These are phyloP conservation scores for Drosophila ohnishii DNA, from an alignment of 1,140 invertebrate species.

Conservation along the genomic window DNA sequence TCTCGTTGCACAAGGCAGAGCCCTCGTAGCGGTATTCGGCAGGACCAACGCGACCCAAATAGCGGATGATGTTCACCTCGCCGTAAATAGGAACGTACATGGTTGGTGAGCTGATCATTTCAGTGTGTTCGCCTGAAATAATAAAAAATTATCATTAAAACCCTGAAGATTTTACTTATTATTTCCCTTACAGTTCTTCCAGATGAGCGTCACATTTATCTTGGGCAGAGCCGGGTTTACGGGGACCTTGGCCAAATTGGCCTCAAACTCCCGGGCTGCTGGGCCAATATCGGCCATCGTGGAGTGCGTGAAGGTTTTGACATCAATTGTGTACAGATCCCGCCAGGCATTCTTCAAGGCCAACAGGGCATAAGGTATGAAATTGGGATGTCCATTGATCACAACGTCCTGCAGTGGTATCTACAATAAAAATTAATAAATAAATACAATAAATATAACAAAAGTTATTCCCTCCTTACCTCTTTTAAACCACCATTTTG, in stretches of 20 bases:
- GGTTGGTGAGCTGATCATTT: conserved; percentile 82
- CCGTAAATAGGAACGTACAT: conserved; percentile 83
- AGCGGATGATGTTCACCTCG: conserved; percentile 81
- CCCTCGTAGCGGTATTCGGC: conserved; percentile 73
- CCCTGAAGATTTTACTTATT: not conserved
- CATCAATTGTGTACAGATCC: conserved; percentile 69
- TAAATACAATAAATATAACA: too few relatives aligned
- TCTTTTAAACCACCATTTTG: conserved; percentile 75
- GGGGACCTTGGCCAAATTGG: conserved; percentile 58
- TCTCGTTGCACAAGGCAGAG: conserved; percentile 73
- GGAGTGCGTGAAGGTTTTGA: conserved; percentile 80
- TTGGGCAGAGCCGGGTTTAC: conserved; percentile 59
- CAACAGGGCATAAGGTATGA: conserved; percentile 80
- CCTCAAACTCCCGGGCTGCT: conserved; percentile 71
- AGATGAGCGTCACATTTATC: conserved; percentile 77
- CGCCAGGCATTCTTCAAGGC: conserved; percentile 80
- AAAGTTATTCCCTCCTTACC: conserved; percentile 25
- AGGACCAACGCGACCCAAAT: conserved; percentile 78
- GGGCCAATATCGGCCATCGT: conserved; percentile 77
- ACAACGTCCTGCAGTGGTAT: conserved; percentile 79
- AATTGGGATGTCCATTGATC: conserved; percentile 81
- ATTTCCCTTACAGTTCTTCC: conserved; percentile 76
- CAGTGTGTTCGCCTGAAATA: conserved; percentile 74
- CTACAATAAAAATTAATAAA: conserved; percentile 21
- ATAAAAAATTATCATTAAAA: not conserved